These are phyloP conservation scores for Apoderus coryli DNA, from an alignment of 2,888 invertebrate species.

Conservation along the genomic window DNA sequence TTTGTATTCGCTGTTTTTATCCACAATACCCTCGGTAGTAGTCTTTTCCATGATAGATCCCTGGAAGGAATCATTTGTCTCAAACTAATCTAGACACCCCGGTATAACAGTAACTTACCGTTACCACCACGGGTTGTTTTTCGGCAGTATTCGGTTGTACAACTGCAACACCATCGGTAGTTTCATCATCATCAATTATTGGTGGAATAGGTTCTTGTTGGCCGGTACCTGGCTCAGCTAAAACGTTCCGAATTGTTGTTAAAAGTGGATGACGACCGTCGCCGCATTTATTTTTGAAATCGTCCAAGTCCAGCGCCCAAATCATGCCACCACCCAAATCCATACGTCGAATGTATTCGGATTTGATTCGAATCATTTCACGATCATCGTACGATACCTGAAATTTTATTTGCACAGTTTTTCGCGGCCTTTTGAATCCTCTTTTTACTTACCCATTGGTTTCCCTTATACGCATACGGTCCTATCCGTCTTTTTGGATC, in stretches of 20 bases:
- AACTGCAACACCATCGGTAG: too few species aligned
- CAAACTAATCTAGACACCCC: too few species aligned
- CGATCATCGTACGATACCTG: conserved; percentile 61
- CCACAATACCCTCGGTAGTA: conserved; percentile 19
- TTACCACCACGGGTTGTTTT: too few species aligned
- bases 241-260: conserved; percentile 56
- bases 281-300: conserved; percentile 67
- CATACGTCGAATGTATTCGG: conserved; percentile 60
- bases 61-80: too few species aligned
- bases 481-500: conserved; percentile 69
- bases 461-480: conserved; percentile 73
- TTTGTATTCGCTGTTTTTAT: conserved; percentile 39
- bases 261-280: conserved; percentile 69
- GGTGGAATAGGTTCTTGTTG: conserved; percentile 18
- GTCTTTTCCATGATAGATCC: too few species aligned
- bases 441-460: conserved; percentile 60
- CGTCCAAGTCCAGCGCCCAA: conserved; percentile 82
- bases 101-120: too few species aligned
- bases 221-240: conserved; percentile 37
- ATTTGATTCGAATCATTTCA: conserved; percentile 64
- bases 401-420: not conserved
- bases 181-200: conserved; percentile 15
- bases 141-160: too few species aligned
- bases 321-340: conserved; percentile 80
- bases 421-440: not conserved